Base-by-base conservation (phyloP, 2,888 invertebrate species). In the Crepidodera aurea region DNA sequence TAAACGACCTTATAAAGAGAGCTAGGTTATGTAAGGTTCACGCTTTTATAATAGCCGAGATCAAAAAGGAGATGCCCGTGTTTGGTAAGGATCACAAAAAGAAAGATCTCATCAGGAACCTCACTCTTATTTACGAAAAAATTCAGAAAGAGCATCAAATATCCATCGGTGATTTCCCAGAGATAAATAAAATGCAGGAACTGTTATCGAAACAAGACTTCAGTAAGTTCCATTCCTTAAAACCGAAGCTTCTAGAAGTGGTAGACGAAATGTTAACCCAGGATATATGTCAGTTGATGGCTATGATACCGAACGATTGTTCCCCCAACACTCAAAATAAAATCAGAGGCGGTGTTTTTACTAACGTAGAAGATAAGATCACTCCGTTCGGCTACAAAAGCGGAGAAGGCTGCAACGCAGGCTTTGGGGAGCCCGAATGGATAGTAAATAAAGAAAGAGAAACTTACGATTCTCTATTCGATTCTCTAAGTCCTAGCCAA, bases 1-100 rank as follows among this genome's bases (percentile, higher is more conserved):
- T 99, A 10, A 99, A 99, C 82, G 98, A 99, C 83, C 86, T 99
- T 67, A 99, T 99, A 71, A 99, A 98, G 82, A 84, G 99, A 65
- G 97, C 98, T 7, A 86, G 98, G 51, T 84, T 98, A 15, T 98
- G 98, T 40, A 98, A 98, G 85, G 97, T 98, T 1, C 98, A 99
- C 82, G 98, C 99, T 0, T 97, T 95, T 78, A 96, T 99, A 71
- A 96, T 99, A 64, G 90, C 95, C 67, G 93, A 96, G 72, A 83
- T 99, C 69, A 88, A 90, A 74, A 95, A 94, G 83, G 95, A 97
- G 76, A 98, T 98, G 96, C 89, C 93, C 2, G 84, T 98, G 83
- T 98, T 98, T 79, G 96, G 97, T 29, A 98, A 98, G 81, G 97
- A 97, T 60, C 87, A 88, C 64, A 98, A 96, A 82, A 98, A 99